Base-by-base conservation (phyloP, 2,888 invertebrate species). In the Pseudanteris insignis region DNA sequence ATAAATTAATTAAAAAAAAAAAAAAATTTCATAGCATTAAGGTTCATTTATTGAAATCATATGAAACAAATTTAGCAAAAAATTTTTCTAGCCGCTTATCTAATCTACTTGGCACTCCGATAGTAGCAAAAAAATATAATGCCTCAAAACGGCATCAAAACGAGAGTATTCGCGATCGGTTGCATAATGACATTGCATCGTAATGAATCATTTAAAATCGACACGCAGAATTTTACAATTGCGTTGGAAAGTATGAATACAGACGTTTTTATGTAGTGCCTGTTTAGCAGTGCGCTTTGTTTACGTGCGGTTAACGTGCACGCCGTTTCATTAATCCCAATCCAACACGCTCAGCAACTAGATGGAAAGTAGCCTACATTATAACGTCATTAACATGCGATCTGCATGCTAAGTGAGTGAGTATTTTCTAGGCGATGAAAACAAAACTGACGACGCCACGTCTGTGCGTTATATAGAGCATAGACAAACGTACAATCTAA, bases 361-460 rank as follows among this genome's bases (percentile, higher is more conserved):
- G 63, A 44, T 71, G 70, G 73, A 72, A 73, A 71, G 72, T 69
- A 71, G 69, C 65, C 64, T 66, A 61, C 61, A 65, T 72, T 66
- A 63, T 59, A 53, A 57, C 47, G 40, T 34, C 65, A 67, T 69
- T 72, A 72, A 64, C 69, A 50, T 59, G 55, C 65, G 65, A 71
- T 72, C 62, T 69, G 65, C 70, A 72, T 73, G 70, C 68, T 69
- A 70, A 69, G 58, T 51, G 50, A 59, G 41, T 41, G 30, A 9
- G 43, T 43, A 62, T 71, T 73, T 71, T 71, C 72, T 67, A 66
- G 33, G 59, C 40, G 54, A 61, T 68, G 66, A 65, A 70, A 72
- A 69, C 67, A 61, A 54, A 62, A 58, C 51, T 63, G 67, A 68
- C 59, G 65, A 62, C 67, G 66, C 60, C 28, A 62, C 24, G 46